Percentiles rank a stretch among this genome's conserved stretches.
Evolutionary conservation across 2,113 vertebrate genomes (phyloP).

Genomic region (Microcebus murinus): DNA sequence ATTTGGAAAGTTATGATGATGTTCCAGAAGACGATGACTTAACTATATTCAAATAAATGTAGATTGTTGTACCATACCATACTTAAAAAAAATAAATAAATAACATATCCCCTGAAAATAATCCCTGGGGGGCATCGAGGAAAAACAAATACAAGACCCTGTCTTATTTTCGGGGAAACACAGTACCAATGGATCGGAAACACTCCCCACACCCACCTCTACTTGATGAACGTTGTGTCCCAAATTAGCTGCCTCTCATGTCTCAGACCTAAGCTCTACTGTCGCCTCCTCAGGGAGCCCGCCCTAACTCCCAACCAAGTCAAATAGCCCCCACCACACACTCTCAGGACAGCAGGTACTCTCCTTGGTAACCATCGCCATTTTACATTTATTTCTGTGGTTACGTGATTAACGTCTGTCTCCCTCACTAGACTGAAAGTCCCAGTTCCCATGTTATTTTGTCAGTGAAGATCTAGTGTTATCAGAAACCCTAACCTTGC

Average conservation of each 20-base stretch:
- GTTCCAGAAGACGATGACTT: too few relatives aligned
- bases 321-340: not conserved
- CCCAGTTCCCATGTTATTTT: not conserved
- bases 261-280: not conserved
- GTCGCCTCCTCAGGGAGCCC: not conserved
- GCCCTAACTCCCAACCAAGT: not conserved
- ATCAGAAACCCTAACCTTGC: constrained; percentile 81
- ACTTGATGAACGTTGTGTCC: not conserved
- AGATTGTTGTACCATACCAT: too few relatives aligned
- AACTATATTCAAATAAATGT: too few relatives aligned
- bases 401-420: not conserved
- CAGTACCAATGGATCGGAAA: not conserved
- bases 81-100: too few relatives aligned
- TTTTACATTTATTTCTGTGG: not conserved
- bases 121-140: too few relatives aligned
- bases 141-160: too few relatives aligned
- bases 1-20: too few relatives aligned
- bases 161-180: too few relatives aligned
- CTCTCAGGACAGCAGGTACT: not conserved
- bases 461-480: not conserved
- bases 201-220: not conserved
- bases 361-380: not conserved
- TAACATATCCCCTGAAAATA: too few relatives aligned
- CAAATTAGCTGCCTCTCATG: not conserved
- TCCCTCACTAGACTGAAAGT: not conserved